phyloP scores from a whole-genome alignment of 2,888 invertebrate genomes.

The Brenthis ino region DNA sequence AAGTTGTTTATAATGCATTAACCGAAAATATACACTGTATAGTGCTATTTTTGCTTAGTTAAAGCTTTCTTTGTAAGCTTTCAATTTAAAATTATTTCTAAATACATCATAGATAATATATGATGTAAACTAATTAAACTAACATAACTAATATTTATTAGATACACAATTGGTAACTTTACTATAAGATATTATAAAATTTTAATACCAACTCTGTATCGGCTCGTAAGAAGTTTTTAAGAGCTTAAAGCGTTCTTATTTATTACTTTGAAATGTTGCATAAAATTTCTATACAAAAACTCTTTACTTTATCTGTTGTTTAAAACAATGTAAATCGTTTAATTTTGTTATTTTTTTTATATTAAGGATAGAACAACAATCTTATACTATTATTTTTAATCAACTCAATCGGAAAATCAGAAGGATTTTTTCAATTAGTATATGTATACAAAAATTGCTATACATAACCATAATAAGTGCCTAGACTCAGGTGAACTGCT shows the following conservation, averaged over 20 bases:
- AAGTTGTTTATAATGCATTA: not conserved
- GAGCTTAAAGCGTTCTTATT: constrained; percentile 16
- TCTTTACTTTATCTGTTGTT: constrained; percentile 8
- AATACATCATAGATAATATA: too few relatives aligned
- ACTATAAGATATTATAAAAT: not conserved
- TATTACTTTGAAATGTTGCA: constrained; percentile 22
- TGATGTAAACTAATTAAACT: too few relatives aligned
- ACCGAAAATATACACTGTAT: not conserved
- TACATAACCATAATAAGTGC: not conserved
- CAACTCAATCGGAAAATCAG: too few relatives aligned
- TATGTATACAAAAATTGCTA: too few relatives aligned
- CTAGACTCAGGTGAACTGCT: constrained; percentile 33
- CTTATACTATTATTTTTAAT: too few relatives aligned
- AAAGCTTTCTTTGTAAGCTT: not conserved
- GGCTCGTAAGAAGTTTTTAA: constrained; percentile 14
- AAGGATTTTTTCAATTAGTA: too few relatives aligned
- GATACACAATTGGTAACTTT: too few relatives aligned
- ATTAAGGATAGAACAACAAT: not conserved
- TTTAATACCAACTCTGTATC: constrained; percentile 1
- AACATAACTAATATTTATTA: too few relatives aligned
- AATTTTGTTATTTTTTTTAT: not conserved
- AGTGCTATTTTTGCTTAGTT: not conserved
- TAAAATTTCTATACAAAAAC: constrained; percentile 10
- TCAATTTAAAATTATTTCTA: not conserved
- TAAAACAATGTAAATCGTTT: constrained; percentile 6